Evolutionary conservation across 2,888 invertebrate genomes (phyloP), one percentile per base, ranked within the genome.

Genomic region (Magallana nippona): DNA sequence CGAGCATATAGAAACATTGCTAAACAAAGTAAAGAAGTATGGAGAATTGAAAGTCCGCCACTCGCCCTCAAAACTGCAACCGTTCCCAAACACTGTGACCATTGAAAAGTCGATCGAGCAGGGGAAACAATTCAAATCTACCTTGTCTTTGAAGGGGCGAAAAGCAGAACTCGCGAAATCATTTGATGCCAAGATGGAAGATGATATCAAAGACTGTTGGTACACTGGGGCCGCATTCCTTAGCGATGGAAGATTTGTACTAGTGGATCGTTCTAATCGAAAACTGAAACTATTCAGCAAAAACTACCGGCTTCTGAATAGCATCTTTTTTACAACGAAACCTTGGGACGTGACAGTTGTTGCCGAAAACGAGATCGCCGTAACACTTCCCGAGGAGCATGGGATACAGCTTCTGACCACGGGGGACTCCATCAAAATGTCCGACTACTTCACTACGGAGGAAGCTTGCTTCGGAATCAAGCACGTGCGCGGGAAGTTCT

Each of bases 311-410:
- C 85, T 84, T 8, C 58, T 88, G 1, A 80, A 78, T 11, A 86
- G 86, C 22, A 78, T 88, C 8, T 22, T 62, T 0, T 82, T 90
- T 44, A 85, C 87, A 13, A 88, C 89, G 3, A 89, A 88, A 81
- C 89, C 89, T 1, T 90, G 89, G 89, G 89, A 90, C 79, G 85
- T 90, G 8, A 86, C 89, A 0, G 60, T 84, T n/a, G 84, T 88
- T 1, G 86, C 86, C 3, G 85, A 87, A 44, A 87, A 84, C 11
- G 89, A 90, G 13, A 83, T 90, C 1, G 89, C 89, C 8, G 88
- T 89, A 0, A 85, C 88, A 1, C 85, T 90, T n/a, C 89, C 89
- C 5, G 87, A 87, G 2, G 89, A 90, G 62, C 86, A 87, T 27
- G 85, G 84, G 32, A 87, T 90, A 13, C 88, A 88, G 83, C 82